Conservation (phyloP, 2,113 vertebrate species). For the Eudorcas thomsonii region DNA sequence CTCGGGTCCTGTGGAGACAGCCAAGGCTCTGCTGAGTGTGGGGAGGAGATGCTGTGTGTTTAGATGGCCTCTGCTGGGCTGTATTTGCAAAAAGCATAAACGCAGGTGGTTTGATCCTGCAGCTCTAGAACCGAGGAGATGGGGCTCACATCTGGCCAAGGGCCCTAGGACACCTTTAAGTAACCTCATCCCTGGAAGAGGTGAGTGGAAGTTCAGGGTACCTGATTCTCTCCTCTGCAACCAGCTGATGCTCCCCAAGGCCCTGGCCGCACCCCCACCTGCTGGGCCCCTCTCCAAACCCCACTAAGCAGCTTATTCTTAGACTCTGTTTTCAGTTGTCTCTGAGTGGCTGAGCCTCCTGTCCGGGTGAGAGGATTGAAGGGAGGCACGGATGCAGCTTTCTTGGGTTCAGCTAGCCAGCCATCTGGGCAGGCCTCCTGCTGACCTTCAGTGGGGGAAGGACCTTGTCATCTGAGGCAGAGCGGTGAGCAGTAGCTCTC, state of each 20-base stretch:
- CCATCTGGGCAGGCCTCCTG: background rate
- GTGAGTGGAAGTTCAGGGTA: background rate
- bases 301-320: constrained; percentile 5
- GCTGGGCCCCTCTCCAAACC: background rate
- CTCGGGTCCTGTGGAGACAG: background rate
- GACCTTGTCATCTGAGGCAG: background rate
- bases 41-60: background rate
- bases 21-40: background rate
- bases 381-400: background rate
- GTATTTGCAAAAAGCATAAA: background rate
- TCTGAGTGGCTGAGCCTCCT: background rate
- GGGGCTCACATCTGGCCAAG: background rate
- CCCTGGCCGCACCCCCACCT: background rate
- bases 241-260: background rate
- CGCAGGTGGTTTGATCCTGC: background rate
- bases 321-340: background rate
- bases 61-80: background rate
- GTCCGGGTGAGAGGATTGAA: background rate
- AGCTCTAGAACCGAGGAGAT: background rate
- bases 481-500: background rate
- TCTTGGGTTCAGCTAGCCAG: background rate
- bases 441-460: background rate
- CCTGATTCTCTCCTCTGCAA: background rate
- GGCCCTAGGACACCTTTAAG: background rate
- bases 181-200: background rate